Conservation (phyloP, 1,140 invertebrate genomes). For the Protaetia brevitarsis region DNA sequence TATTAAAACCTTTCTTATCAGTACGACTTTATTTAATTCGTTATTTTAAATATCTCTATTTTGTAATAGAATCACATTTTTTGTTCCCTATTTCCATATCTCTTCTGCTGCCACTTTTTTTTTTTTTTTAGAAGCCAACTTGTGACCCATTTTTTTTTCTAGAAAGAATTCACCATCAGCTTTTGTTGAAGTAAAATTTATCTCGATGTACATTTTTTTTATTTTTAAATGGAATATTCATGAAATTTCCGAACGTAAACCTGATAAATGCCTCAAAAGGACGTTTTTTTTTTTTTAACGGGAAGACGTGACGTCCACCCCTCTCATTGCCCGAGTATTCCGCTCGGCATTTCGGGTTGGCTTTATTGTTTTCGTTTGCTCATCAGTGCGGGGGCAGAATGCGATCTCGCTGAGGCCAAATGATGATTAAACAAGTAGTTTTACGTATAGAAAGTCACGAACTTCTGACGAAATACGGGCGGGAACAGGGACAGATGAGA, state of each 20-base stretch:
- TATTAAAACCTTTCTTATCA: too few species aligned
- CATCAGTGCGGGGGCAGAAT: neutral
- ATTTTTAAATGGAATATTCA: constrained; percentile 5
- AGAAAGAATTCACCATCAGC: too few species aligned
- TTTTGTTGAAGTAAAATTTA: neutral
- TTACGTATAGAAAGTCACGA: constrained; percentile 21
- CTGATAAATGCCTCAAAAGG: neutral
- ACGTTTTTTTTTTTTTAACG: neutral
- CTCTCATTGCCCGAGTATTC: neutral
- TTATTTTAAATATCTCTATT: too few species aligned
- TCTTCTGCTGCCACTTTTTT: too few species aligned
- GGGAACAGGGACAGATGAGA: neutral
- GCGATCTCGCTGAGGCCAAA: neutral
- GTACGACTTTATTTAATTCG: too few species aligned
- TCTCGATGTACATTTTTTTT: neutral
- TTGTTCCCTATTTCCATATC: too few species aligned
- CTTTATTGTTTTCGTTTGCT: neutral
- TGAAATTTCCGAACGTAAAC: neutral
- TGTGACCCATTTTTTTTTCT: too few species aligned
- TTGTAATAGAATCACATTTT: too few species aligned
- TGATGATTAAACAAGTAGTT: constrained; percentile 17
- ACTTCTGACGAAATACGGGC: constrained; percentile 8
- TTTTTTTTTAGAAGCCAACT: too few species aligned
- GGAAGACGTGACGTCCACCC: neutral
- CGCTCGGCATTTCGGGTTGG: neutral